Conservation (phyloP, 2,113 vertebrate genomes). For the human (Homo sapiens) region DNA sequence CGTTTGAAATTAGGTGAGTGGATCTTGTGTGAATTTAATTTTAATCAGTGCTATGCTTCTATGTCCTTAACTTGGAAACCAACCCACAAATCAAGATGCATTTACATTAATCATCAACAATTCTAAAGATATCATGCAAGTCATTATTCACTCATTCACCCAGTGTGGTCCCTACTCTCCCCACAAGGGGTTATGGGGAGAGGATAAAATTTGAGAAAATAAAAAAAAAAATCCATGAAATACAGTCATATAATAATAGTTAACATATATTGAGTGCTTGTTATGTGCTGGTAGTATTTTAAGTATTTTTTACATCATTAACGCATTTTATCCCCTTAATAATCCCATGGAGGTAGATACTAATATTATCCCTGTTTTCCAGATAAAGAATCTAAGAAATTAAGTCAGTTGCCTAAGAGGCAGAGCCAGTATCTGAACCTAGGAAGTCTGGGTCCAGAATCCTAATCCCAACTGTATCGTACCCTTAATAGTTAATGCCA, state of each 20-base stretch:
- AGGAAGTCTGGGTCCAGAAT: neutral
- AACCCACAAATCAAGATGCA: neutral
- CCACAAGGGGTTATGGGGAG: neutral
- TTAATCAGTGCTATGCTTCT: neutral
- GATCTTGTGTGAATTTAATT: neutral
- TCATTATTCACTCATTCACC: neutral
- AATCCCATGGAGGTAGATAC: neutral
- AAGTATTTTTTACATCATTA: neutral
- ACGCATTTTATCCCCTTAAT: neutral
- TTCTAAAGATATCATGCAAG: neutral
- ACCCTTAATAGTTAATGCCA: neutral
- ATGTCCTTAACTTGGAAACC: neutral
- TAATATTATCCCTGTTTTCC: neutral
- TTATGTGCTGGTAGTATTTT: neutral
- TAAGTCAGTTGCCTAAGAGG: neutral
- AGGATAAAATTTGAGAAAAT: neutral
- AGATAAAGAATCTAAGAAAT: neutral
- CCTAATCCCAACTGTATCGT: neutral
- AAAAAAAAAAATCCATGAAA: neutral
- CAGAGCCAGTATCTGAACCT: neutral
- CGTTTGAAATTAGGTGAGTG: neutral
- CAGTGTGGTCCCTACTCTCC: neutral
- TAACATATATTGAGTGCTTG: neutral
- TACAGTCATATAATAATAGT: neutral
- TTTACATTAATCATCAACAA: neutral